A percentile compares a stretch with the other conserved stretches of the same genome.
Conservation (phyloP, 2,888 invertebrate species). For the Chesias legatella region DNA sequence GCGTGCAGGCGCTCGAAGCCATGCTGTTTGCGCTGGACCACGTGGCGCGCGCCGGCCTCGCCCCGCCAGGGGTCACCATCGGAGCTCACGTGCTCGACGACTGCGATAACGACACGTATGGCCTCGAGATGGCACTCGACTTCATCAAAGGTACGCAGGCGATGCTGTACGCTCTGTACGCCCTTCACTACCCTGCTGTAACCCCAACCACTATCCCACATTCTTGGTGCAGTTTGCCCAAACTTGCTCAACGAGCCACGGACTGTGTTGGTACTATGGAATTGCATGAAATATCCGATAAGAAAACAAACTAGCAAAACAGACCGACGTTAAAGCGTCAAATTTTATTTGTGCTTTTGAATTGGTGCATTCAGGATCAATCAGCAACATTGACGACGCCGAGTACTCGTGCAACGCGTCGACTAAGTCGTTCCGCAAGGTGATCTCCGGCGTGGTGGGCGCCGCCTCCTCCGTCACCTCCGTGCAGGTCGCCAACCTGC, state of each 20-base stretch:
- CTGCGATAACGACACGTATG: constrained; percentile 95
- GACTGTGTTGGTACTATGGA: too few species aligned
- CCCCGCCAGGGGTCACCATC: constrained; percentile 86
- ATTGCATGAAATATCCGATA: too few species aligned
- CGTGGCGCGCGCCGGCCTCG: constrained; percentile 80
- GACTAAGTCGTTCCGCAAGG: constrained; percentile 77
- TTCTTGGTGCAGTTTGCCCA: too few species aligned
- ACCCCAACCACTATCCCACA: too few species aligned
- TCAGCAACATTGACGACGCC: constrained; percentile 94
- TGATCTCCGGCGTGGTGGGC: constrained; percentile 50
- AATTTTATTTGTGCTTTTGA: too few species aligned
- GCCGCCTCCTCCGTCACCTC: constrained; percentile 93
- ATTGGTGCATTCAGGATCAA: constrained; percentile 90
- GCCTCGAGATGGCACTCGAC: constrained; percentile 94
- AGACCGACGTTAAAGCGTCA: too few species aligned
- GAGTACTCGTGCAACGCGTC: constrained; percentile 92
- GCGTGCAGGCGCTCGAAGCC: constrained; percentile 90
- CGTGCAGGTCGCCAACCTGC: constrained; percentile 92
- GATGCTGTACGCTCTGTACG: too few species aligned
- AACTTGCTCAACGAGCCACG: too few species aligned
- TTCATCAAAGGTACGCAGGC: constrained; percentile 89
- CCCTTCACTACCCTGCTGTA: too few species aligned
- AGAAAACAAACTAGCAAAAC: too few species aligned
- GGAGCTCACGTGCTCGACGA: constrained; percentile 94
- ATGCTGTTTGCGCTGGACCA: constrained; percentile 93